These are phyloP conservation scores for Drosophila pruinosa DNA, from an alignment of 1,140 invertebrate genomes.

Conservation along the genomic window DNA sequence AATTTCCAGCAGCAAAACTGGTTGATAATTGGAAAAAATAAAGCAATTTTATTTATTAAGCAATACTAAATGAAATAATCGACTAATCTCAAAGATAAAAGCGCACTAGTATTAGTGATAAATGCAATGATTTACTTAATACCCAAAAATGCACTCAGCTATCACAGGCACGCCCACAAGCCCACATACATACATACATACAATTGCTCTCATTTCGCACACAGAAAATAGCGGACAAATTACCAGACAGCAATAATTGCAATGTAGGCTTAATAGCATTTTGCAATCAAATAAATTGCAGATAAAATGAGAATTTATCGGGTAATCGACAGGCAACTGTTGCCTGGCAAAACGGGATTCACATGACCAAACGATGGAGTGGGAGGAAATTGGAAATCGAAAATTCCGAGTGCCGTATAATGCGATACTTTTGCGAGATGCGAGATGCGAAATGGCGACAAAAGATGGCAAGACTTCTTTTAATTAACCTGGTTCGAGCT, in stretches of 20 bases:
- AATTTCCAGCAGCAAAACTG: no score
- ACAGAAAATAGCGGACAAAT: background rate
- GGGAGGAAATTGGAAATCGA: background rate
- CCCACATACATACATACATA: background rate
- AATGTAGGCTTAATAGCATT: conserved; percentile 41
- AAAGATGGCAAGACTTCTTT: conserved; percentile 23
- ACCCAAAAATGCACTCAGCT: background rate
- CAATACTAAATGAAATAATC: no score
- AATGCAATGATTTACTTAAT: background rate
- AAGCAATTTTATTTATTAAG: no score
- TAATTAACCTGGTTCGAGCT: conserved; percentile 56
- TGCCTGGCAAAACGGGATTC: background rate
- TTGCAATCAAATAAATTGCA: conserved; percentile 55
- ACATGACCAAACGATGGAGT: background rate
- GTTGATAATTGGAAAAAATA: no score
- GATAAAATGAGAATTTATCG: conserved; percentile 40
- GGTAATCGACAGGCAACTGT: background rate
- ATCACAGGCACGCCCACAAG: background rate
- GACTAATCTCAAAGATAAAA: no score
- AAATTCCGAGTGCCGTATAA: background rate
- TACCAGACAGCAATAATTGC: conserved; percentile 18
- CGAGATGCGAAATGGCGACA: background rate
- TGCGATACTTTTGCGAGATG: conserved; percentile 27
- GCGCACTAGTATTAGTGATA: no score
- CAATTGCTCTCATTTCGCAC: background rate